Percentiles rank a stretch among this genome's conserved stretches.
phyloP scores from a whole-genome alignment of 2,888 invertebrate species.

The Apamea sordens region DNA sequence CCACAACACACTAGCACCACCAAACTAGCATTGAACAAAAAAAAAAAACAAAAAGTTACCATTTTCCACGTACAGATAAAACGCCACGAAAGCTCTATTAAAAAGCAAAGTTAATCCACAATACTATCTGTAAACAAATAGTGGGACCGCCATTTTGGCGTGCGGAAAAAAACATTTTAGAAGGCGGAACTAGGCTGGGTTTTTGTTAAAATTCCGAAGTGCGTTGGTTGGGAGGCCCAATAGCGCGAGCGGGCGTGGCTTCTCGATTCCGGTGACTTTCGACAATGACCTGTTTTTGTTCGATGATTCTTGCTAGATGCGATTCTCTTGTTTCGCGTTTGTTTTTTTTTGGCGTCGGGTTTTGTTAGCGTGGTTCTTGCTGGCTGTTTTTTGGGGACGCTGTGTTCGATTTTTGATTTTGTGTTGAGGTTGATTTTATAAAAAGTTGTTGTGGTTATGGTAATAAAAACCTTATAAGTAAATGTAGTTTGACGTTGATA shows the following conservation, averaged over 20 bases:
- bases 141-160: conserved; percentile 88
- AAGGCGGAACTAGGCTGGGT: conserved; percentile 90
- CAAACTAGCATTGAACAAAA: conserved; percentile 39
- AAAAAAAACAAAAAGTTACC: conserved; percentile 19
- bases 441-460: not conserved
- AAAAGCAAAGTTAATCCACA: conserved; percentile 61
- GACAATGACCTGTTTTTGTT: conserved; percentile 85
- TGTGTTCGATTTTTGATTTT: conserved; percentile 37
- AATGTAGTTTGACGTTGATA: too few relatives aligned
- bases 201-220: conserved; percentile 89
- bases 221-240: conserved; percentile 83
- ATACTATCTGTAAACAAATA: conserved; percentile 78
- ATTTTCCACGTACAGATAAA: conserved; percentile 55
- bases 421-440: conserved; percentile 9
- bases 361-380: conserved; percentile 25
- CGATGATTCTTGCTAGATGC: conserved; percentile 68
- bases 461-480: too few relatives aligned
- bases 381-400: conserved; percentile 22
- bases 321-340: conserved; percentile 66
- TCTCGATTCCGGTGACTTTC: conserved; percentile 87
- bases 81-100: conserved; percentile 52
- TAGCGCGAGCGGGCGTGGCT: conserved; percentile 89
- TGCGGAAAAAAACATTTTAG: conserved; percentile 88
- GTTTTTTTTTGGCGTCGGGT: conserved; percentile 47
- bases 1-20: conserved; percentile 34